phyloP scores from a whole-genome alignment of 1,140 invertebrate genomes.

The Bactericera cockerelli region DNA sequence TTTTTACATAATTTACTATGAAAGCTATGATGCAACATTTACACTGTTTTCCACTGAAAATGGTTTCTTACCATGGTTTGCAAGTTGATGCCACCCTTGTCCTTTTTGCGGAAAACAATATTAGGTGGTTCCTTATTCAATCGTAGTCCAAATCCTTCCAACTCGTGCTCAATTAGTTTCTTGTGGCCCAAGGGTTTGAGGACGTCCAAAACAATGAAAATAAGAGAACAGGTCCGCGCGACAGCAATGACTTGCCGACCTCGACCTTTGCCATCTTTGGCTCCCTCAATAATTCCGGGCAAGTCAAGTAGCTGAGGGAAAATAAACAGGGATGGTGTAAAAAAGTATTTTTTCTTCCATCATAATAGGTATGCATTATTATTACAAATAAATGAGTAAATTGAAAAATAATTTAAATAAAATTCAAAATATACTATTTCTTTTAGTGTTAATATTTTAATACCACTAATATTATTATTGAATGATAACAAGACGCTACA shows the following conservation, averaged over 20 bases:
- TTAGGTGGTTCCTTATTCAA: slow-evolving; percentile 95
- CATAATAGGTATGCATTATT: too few relatives aligned
- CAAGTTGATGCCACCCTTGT: slow-evolving; percentile 89
- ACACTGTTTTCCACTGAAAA: too few relatives aligned
- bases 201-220: slow-evolving; percentile 97
- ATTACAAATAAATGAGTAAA: too few relatives aligned
- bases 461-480: too few relatives aligned
- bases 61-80: slow-evolving; percentile 63
- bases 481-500: too few relatives aligned
- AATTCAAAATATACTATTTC: too few relatives aligned
- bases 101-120: slow-evolving; percentile 91
- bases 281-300: slow-evolving; percentile 99
- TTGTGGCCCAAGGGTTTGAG: slow-evolving; percentile 95
- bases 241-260: slow-evolving; percentile 99
- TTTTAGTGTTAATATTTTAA: too few relatives aligned
- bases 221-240: slow-evolving; percentile 91
- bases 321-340: slow-evolving; percentile 11
- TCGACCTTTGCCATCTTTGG: slow-evolving; percentile 97
- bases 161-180: slow-evolving; percentile 87
- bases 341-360: too few relatives aligned
- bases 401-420: too few relatives aligned
- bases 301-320: slow-evolving; percentile 76
- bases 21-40: too few relatives aligned
- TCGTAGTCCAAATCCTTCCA: slow-evolving; percentile 96
- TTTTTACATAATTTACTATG: too few relatives aligned